Conservation (phyloP, 2,888 invertebrate species). For the Drosophila seclusa region DNA sequence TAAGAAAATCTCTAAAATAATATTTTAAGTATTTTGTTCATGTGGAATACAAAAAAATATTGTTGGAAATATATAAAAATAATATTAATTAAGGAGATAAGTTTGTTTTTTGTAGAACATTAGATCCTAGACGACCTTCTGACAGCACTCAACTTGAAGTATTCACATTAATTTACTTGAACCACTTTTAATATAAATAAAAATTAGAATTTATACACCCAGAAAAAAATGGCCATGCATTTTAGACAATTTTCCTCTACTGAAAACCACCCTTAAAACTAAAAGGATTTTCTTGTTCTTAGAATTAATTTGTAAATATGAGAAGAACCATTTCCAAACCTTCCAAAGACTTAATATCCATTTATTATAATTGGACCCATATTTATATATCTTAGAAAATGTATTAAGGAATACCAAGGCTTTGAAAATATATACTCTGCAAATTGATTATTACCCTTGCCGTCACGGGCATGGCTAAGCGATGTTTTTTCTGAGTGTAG, state of each 20-base stretch:
- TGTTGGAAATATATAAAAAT: neutral
- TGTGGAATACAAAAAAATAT: neutral
- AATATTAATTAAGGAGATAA: neutral
- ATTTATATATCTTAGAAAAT: too few species aligned
- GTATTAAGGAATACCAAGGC: neutral
- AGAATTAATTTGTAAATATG: neutral
- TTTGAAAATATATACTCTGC: neutral
- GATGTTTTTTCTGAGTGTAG: neutral
- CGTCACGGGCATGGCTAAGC: neutral
- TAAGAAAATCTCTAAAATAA: neutral
- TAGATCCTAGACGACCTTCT: neutral
- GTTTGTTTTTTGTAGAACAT: neutral
- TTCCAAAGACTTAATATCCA: too few species aligned
- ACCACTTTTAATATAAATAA: neutral
- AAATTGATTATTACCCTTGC: neutral
- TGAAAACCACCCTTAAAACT: neutral
- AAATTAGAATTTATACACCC: neutral
- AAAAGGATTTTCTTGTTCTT: neutral
- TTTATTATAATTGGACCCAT: too few species aligned
- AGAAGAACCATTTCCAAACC: neutral
- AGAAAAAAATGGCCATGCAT: neutral
- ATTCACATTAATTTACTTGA: neutral
- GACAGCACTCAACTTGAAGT: neutral
- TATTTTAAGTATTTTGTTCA: neutral
- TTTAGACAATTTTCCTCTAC: too few species aligned